Percentiles rank a stretch among this genome's conserved stretches.
Conservation (phyloP, 2,797 vertebrate species). For the Mionectes olivaceus region DNA sequence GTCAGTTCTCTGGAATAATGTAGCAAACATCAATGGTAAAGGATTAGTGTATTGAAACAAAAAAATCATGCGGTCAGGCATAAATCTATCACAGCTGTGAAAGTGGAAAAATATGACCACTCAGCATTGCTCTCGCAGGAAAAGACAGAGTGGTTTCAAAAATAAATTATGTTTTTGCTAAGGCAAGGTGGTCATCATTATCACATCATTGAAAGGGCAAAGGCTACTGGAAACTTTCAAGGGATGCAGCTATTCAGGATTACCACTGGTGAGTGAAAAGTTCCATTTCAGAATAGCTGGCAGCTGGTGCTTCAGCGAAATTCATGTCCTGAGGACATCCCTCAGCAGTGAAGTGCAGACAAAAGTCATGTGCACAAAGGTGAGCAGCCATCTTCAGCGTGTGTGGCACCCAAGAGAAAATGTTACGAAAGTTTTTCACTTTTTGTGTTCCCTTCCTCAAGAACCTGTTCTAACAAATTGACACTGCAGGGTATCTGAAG, state of each 20-base stretch:
- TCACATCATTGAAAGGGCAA: not conserved
- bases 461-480: not conserved
- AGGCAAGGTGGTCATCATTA: not conserved
- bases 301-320: not conserved
- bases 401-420: not conserved
- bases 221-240: not conserved
- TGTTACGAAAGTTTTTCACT: not conserved
- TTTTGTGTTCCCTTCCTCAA: not conserved
- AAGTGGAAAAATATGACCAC: slow-evolving; percentile 3
- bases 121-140: not conserved
- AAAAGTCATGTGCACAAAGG: not conserved
- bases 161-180: not conserved
- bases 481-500: not conserved
- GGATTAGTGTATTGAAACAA: not conserved
- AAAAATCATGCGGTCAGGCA: not conserved
- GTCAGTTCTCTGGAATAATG: not conserved
- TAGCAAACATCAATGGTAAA: not conserved
- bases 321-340: not conserved
- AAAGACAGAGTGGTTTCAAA: not conserved
- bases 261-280: not conserved
- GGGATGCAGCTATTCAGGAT: not conserved
- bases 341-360: not conserved
- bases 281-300: not conserved
- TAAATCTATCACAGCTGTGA: not conserved
- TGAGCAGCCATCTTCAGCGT: not conserved